Percentiles rank a stretch among this genome's conserved stretches.
Conservation (phyloP, 2,797 vertebrate species). For the Philypnodon macrostomus region DNA sequence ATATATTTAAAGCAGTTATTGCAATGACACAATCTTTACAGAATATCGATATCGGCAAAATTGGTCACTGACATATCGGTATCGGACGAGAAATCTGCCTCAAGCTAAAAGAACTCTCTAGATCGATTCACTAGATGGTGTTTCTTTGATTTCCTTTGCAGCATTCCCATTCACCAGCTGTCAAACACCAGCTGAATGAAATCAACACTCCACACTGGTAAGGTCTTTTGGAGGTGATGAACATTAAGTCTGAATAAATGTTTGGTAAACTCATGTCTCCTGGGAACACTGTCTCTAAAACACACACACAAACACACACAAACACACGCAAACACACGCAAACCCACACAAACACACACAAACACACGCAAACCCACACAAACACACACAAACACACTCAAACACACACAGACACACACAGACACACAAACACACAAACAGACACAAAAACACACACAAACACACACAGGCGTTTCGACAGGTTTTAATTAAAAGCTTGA, state of each 20-base stretch:
- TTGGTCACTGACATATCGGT: too few species aligned
- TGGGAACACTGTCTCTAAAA: constrained; percentile 22
- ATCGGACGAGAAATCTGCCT: too few species aligned
- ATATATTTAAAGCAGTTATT: too few species aligned
- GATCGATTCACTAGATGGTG: too few species aligned
- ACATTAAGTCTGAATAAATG: constrained; percentile 46
- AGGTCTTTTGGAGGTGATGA: constrained; percentile 55
- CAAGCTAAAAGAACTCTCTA: too few species aligned
- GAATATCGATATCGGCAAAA: too few species aligned
- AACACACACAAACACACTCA: constrained; percentile 16
- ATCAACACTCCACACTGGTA: constrained; percentile 15
- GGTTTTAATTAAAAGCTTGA: constrained; percentile 76
- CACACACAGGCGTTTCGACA: constrained; percentile 21
- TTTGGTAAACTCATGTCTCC: constrained; percentile 47
- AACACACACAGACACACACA: too few species aligned
- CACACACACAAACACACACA: background rate
- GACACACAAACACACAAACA: background rate
- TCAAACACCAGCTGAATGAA: constrained; percentile 12
- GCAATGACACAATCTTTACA: too few species aligned
- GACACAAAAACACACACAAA: constrained; percentile 10
- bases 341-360: constrained; percentile 8
- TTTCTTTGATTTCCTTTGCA: constrained; percentile 14
- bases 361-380: constrained; percentile 10
- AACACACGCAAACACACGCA: constrained; percentile 15
- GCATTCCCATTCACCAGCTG: background rate